Evolutionary conservation across 92 coral and sea anemone genomes (phyloP), one percentile per base, ranked within the genome.

Genomic region (Galaxea fascicularis): DNA sequence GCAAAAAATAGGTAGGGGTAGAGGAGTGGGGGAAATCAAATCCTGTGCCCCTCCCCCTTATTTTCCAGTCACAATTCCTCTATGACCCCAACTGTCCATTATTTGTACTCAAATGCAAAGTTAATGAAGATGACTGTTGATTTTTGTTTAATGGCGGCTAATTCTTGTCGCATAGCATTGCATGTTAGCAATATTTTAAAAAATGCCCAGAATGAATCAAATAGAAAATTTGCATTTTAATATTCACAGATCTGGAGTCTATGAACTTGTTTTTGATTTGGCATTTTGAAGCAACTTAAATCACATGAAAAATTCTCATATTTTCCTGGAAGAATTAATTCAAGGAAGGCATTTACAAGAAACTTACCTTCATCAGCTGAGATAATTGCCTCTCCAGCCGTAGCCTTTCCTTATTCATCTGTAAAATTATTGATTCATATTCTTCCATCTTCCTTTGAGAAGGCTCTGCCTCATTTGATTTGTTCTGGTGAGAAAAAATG

Each of bases 341-440:
- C 39, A 4, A 15, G 20, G 30, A 21, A 62, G 45, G 29, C 51
- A 53, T 69, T 14, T 81, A 9, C 47, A 51, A 4, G 62, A 28
- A 83, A 74, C 81, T 62, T 65, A 21, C 98, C 91, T 89, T 93
- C 78, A 75, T 79, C 65, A 29, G 75, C 77, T 82, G 71, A 12
- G 95, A 67, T 31, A 96, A 87, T 86, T 96, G 95, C 71, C 85
- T 92, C 75, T 96, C 98, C 21, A 92, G 86, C 30, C 90, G 60
- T 62, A 96, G 81, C 45, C 98, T 82, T 74, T 96, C 99, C 64
- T 96, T 95, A 74, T 96, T 93, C 94, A 96, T 91, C 78, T 89
- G 94, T 4, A 90, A 76, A 62, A 96, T 96, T 8, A 91, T 89
- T 26, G 87, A 75, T 54, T 96, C 94, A 75, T 86, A 83, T 59